Conservation (phyloP, 2,113 vertebrate species). For the Ceuthmochares aereus region DNA sequence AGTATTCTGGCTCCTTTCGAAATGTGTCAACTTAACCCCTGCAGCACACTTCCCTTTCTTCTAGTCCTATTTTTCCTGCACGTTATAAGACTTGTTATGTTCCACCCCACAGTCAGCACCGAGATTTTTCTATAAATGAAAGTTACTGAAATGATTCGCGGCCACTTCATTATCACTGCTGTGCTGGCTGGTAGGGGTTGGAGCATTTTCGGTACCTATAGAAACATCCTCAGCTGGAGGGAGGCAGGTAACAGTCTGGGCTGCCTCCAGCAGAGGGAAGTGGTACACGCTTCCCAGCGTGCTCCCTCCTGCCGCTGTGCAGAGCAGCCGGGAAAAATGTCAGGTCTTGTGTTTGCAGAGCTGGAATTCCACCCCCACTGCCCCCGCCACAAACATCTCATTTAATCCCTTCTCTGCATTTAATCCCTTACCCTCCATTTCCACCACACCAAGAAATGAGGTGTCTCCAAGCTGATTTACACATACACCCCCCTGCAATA, state of each 20-base stretch:
- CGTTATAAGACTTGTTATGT: neutral
- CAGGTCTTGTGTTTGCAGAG: neutral
- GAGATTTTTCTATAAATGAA: neutral
- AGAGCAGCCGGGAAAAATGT: neutral
- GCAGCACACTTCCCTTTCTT: neutral
- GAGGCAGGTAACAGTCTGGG: conserved; percentile 47
- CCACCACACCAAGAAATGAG: neutral
- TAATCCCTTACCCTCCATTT: neutral
- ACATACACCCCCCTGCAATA: accelerated
- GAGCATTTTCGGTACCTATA: neutral
- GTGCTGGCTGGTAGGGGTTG: neutral
- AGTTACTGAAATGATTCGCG: neutral
- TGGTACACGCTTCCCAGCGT: neutral
- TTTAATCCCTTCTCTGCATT: neutral
- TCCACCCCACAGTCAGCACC: neutral
- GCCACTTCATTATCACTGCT: neutral
- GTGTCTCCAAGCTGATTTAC: neutral
- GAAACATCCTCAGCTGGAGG: neutral
- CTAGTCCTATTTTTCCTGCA: accelerated
- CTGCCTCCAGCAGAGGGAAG: conserved; percentile 71
- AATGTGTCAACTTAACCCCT: neutral
- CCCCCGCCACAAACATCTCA: neutral
- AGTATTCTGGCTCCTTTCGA: neutral
- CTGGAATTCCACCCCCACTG: neutral
- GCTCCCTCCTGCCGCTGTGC: neutral